These are phyloP conservation scores for Spilarctia lutea DNA, from an alignment of 2,888 invertebrate genomes.

Conservation along the genomic window DNA sequence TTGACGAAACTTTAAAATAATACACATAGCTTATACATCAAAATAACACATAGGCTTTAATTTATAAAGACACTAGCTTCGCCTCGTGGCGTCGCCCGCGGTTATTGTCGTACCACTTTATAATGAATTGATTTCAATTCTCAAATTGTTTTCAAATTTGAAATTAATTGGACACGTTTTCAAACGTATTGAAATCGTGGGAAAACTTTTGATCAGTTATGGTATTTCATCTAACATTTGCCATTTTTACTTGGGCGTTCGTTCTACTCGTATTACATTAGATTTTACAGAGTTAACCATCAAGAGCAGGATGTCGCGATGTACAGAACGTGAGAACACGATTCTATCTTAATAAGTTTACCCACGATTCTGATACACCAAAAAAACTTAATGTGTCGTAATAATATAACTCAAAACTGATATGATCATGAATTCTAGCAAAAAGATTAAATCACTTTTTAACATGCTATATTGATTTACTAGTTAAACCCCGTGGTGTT, in stretches of 20 bases:
- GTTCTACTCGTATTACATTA: slow-evolving; percentile 38
- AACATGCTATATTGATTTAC: not conserved
- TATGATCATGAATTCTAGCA: not conserved
- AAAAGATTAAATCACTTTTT: slow-evolving; percentile 24
- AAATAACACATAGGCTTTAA: no score
- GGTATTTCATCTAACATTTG: not conserved
- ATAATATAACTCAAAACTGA: slow-evolving; percentile 34
- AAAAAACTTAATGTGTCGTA: slow-evolving; percentile 45
- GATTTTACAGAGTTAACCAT: slow-evolving; percentile 44
- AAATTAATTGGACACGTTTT: not conserved
- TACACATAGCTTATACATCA: no score
- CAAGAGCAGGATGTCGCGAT: slow-evolving; percentile 49
- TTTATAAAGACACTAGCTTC: no score
- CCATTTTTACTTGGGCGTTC: slow-evolving; percentile 25
- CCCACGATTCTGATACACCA: slow-evolving; percentile 54
- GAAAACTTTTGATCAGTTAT: not conserved
- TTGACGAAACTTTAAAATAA: no score
- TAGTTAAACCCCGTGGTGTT: no score
- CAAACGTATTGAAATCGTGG: not conserved
- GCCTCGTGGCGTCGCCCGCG: no score
- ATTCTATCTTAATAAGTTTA: slow-evolving; percentile 56
- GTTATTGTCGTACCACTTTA: no score
- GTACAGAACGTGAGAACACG: slow-evolving; percentile 52
- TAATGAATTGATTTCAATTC: slow-evolving; percentile 14
- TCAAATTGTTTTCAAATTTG: not conserved